Percentiles rank a stretch among this genome's conserved stretches.
phyloP scores from a whole-genome alignment of 2,113 vertebrate genomes.

The Opisthocomus hoazin region DNA sequence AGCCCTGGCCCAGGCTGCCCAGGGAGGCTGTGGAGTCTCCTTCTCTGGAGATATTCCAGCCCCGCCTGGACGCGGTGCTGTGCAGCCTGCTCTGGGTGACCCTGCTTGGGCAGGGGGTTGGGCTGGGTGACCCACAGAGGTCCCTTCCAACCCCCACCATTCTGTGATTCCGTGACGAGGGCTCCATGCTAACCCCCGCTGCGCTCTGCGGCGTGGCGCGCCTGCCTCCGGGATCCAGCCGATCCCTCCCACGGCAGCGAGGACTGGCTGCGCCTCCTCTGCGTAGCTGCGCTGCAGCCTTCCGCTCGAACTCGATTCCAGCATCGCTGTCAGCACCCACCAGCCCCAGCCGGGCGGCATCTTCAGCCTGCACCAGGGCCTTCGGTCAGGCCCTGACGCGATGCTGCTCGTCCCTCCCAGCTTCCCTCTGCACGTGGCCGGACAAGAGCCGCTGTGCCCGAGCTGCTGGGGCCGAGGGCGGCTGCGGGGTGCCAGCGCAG shows the following conservation, averaged over 20 bases:
- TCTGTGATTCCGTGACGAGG: background rate
- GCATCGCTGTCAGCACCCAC: background rate
- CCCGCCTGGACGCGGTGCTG: too few relatives aligned
- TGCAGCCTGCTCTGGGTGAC: too few relatives aligned
- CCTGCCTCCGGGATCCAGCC: background rate
- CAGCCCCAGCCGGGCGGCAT: background rate
- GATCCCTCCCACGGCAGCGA: background rate
- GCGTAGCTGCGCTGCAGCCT: background rate
- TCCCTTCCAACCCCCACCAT: too few relatives aligned
- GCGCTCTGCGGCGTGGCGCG: background rate
- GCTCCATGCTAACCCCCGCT: background rate
- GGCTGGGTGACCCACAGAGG: too few relatives aligned
- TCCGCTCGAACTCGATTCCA: background rate
- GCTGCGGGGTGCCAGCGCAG: background rate
- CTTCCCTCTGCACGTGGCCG: background rate
- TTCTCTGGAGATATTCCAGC: too few relatives aligned
- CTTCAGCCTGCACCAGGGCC: background rate
- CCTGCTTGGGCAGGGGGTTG: too few relatives aligned
- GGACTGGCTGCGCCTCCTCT: background rate
- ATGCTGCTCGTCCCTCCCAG: fast-evolving
- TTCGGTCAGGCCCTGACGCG: fast-evolving
- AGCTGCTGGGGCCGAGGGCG: background rate
- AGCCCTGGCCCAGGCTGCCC: too few relatives aligned
- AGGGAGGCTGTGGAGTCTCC: too few relatives aligned
- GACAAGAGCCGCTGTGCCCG: background rate